Base-by-base conservation (phyloP, 2,888 invertebrate species). In the Mantis religiosa region DNA sequence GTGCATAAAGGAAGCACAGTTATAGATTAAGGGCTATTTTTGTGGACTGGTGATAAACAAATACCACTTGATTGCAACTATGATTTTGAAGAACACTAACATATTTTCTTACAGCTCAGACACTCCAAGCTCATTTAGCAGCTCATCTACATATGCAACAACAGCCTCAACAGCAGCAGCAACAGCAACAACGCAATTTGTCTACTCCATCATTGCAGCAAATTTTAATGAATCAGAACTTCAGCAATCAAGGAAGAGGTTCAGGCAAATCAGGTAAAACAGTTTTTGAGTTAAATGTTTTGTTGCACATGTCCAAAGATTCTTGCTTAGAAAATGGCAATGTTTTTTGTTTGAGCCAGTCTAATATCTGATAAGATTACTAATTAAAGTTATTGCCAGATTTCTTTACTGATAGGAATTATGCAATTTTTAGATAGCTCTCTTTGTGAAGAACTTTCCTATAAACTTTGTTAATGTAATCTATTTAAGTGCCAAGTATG, bases 71-170 rank as follows among this genome's bases (percentile, higher is more conserved):
- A 41, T 41, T 41, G 12, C 2, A 12, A 12, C 41, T 41, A 41
- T 8, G 8, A 34, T 41, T 41, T 41, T 41, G 9, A 41, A 41
- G 41, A 3, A 20, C 6, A 71, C 25, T 71, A 71, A 71, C 20
- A 71, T 71, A 6, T 71, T 71, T 54, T 20, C 3, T 71, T 90
- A 7, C 47, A 89, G 90, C 89, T 41, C 90, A 89, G 28, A 27
- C 89, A 28, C 27, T 90, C 30, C 90, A 90, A 41, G 89, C 89
- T 14, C 90, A 90, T 83, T 47, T 90, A 30, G 89, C 90, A 30
- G 54, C 87, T 15, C 92, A 94, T 93, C 94, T 94, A 92, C 89
- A 91, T 85, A 91, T 93, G 92, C 91, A 93, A 91, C 91, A 92
- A 87, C 92, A 92, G 91, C 92, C 91, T 86, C 92, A 92, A 90